These are phyloP conservation scores for Stenodema calcarata DNA, from an alignment of 2,888 invertebrate species.

Conservation along the genomic window DNA sequence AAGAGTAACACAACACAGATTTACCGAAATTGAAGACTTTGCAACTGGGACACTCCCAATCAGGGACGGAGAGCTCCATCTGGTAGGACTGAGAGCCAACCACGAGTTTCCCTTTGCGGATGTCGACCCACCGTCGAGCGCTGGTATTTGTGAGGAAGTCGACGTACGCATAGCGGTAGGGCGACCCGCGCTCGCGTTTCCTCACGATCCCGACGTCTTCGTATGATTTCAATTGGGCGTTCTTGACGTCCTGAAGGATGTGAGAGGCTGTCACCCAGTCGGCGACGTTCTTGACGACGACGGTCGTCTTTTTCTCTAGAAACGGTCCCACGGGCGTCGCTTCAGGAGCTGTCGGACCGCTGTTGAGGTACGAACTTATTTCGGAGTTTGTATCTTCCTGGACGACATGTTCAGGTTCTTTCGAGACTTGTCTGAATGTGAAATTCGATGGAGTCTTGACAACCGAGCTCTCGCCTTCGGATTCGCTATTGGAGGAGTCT, in stretches of 20 bases:
- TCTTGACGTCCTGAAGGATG: constrained; percentile 34
- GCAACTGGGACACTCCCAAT: constrained; percentile 24
- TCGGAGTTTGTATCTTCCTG: background rate
- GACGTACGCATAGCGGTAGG: constrained; percentile 30
- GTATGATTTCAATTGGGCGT: constrained; percentile 1
- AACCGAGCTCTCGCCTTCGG: background rate
- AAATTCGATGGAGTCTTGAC: background rate
- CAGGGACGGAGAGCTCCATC: background rate
- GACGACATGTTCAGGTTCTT: background rate
- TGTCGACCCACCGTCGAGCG: constrained; percentile 18
- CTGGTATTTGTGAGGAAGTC: constrained; percentile 21
- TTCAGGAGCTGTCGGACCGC: background rate
- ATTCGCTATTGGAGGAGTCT: background rate
- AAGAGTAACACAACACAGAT: constrained; percentile 10
- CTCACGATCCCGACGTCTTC: constrained; percentile 24
- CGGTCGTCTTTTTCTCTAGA: constrained; percentile 6
- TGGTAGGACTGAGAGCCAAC: constrained; percentile 21
- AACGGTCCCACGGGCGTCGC: background rate
- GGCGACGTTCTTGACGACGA: background rate
- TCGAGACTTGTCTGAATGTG: background rate
- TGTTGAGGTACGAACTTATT: background rate
- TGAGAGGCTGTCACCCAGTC: constrained; percentile 22
- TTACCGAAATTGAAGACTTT: constrained; percentile 36
- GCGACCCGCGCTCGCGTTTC: constrained; percentile 14
- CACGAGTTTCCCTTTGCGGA: constrained; percentile 17